Conservation (phyloP, 2,113 vertebrate genomes). For the Pycnonotus jocosus region DNA sequence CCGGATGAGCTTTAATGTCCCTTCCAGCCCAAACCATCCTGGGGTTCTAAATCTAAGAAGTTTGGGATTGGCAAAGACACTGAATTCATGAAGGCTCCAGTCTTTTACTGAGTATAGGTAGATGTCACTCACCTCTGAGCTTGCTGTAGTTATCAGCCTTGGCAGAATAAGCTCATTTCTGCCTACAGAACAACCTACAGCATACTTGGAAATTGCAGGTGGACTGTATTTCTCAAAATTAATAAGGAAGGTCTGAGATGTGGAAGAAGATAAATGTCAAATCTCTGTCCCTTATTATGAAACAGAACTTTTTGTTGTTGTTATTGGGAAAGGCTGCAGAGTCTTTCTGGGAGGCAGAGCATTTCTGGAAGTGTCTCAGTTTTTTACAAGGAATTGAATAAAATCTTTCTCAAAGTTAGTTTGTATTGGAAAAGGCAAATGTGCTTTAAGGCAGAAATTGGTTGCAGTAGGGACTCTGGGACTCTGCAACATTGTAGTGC, state of each 20-base stretch:
- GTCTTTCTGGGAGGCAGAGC: background rate
- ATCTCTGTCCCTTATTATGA: background rate
- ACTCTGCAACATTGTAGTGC: background rate
- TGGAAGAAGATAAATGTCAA: background rate
- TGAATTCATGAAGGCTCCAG: fast-evolving
- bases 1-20: fast-evolving
- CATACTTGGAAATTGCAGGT: background rate
- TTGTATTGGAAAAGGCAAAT: background rate
- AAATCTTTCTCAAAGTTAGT: background rate
- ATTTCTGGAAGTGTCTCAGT: background rate
- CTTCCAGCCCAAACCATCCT: background rate
- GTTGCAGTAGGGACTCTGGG: background rate
- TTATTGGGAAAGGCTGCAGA: background rate
- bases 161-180: background rate
- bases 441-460: background rate
- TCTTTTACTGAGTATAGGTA: background rate
- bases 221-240: background rate
- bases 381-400: background rate
- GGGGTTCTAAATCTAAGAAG: background rate
- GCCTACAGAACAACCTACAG: background rate
- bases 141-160: background rate
- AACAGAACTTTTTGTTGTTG: background rate
- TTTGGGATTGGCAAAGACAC: background rate
- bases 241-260: background rate
- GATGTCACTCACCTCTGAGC: background rate